Evolutionary conservation across 2,113 vertebrate species (phyloP), one percentile per base, ranked within the genome.

Genomic region (Morone chrysops): DNA sequence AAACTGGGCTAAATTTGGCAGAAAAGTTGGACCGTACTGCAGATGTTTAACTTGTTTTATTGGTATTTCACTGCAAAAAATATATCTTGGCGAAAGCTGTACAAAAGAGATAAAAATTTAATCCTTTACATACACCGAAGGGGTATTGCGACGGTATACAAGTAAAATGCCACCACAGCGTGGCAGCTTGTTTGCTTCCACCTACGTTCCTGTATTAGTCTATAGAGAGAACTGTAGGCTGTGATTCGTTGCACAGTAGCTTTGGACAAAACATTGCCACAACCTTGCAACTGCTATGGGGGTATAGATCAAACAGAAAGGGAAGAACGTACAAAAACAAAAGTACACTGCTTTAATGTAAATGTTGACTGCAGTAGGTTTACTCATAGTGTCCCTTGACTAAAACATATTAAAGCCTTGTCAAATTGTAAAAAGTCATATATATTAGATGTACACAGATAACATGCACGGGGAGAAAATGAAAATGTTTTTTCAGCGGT

Each of bases 161-260:
- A 66, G 70, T 62, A 31, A 82, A 84, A 79, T 73, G 50, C 16
- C n/a, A 68, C 56, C 20, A 10, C n/a, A 56, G 57, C 11, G 70
- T 18, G 47, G 31, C 68, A 68, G 54, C 50, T 65, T 81, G 40
- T 81, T 87, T 83, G 38, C 41, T 75, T 65, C 77, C 45, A 59
- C 70, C 53, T 25, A 60, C 56, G 4, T 70, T 9, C 18, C 38
- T 78, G 40, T 63, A 63, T 81, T 76, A 57, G 38, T 43, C 31
- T 59, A 31, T 7, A 17, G 25, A 63, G 22, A 72, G 12, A 73
- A n/a, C 43, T 36, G 5, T 11, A 61, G 54, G 31, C 63, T 82
- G 45, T 56, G 70, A 70, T 17, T 63, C 0, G 0, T 54, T 63
- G 41, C 20, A 38, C 10, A 48, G 40, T 8, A 59, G 66, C 22